A percentile compares a stretch with the other conserved stretches of the same genome.
Evolutionary conservation across 2,113 vertebrate species (phyloP).

Genomic region (Heteronetta atricapilla): DNA sequence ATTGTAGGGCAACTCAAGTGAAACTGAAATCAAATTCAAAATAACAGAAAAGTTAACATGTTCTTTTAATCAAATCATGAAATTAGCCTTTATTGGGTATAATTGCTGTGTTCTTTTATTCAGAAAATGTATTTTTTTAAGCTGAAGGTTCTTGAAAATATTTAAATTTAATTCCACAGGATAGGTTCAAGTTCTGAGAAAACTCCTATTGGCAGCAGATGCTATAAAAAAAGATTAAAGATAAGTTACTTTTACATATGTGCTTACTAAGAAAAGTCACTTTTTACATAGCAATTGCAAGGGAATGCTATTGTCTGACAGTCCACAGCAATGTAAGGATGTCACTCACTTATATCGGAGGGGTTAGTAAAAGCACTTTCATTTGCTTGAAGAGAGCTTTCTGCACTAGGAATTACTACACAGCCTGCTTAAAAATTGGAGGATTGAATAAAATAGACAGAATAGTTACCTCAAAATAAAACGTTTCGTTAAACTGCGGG

Average conservation of each 20-base stretch:
- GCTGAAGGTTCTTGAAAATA: neutral
- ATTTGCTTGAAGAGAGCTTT: neutral
- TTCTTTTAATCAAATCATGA: neutral
- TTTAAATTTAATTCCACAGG: neutral
- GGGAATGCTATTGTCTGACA: neutral
- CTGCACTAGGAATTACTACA: neutral
- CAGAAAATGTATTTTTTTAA: neutral
- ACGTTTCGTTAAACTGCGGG: conserved; percentile 95
- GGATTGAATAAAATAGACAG: neutral
- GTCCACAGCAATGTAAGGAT: neutral
- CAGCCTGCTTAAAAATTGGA: neutral
- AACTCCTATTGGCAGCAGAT: neutral
- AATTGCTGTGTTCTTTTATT: neutral
- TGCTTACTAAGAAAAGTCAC: neutral
- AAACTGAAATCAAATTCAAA: neutral
- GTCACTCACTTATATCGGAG: neutral
- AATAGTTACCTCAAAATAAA: conserved; percentile 92
- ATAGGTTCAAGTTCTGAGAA: neutral
- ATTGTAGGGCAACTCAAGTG: neutral
- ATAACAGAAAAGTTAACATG: neutral
- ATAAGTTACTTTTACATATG: neutral
- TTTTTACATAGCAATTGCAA: neutral
- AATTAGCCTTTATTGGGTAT: neutral
- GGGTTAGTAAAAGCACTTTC: neutral
- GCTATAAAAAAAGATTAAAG: neutral